A percentile compares a stretch with the other conserved stretches of the same genome.
These are phyloP conservation scores for Lepidocolaptes lacrymiger DNA, from an alignment of 2,797 vertebrate genomes.

Conservation along the genomic window DNA sequence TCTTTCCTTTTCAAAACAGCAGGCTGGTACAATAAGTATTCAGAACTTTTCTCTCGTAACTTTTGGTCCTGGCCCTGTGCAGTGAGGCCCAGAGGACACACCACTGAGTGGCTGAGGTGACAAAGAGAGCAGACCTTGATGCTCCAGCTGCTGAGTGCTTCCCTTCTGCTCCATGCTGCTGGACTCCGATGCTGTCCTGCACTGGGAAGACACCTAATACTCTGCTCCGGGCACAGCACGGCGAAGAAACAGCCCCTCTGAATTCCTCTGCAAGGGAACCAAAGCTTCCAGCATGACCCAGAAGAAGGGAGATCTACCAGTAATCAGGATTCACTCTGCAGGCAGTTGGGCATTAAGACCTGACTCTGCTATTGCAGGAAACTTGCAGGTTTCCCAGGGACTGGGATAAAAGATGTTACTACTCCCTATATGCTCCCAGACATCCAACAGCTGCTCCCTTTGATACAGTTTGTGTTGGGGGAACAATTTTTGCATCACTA, in stretches of 20 bases:
- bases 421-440: neutral
- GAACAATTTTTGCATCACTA: neutral
- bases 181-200: neutral
- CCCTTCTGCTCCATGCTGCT: neutral
- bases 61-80: neutral
- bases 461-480: neutral
- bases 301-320: neutral
- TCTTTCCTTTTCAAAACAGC: neutral
- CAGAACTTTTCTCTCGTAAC: neutral
- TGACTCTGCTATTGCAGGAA: neutral
- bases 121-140: neutral
- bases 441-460: neutral
- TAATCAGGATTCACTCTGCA: neutral
- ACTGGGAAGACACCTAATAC: neutral
- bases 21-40: neutral
- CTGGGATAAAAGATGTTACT: neutral
- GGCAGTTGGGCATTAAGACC: neutral
- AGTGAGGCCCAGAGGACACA: rapidly evolving
- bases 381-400: neutral
- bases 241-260: neutral
- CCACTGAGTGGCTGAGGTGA: neutral
- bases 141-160: neutral
- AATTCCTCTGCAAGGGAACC: neutral
- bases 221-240: neutral
- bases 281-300: neutral